Conservation (phyloP, 2,797 vertebrate species). For the Champsocephalus gunnari region DNA sequence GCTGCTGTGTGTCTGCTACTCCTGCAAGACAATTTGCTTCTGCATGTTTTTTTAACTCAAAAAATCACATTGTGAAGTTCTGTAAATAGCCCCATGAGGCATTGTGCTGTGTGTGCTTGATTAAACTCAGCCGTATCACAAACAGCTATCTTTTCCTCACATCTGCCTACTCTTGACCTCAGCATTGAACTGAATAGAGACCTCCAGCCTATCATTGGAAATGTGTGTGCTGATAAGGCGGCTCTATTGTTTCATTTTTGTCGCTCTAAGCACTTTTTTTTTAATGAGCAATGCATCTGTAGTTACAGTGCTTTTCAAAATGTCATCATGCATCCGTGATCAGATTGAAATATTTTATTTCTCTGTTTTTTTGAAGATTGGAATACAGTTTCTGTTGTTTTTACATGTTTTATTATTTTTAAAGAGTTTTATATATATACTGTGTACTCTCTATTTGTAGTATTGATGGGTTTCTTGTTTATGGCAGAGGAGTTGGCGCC, state of each 20-base stretch:
- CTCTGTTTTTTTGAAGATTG: too few species aligned
- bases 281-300: conserved; percentile 64
- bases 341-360: neutral
- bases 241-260: conserved; percentile 71
- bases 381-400: too few species aligned
- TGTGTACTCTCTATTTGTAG: neutral
- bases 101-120: conserved; percentile 29
- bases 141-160: conserved; percentile 51
- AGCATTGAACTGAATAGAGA: conserved; percentile 39
- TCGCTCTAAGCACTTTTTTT: conserved; percentile 55
- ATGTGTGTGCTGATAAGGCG: conserved; percentile 54
- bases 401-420: too few species aligned
- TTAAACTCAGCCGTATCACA: conserved; percentile 44
- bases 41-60: neutral
- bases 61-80: neutral
- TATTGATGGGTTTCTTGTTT: neutral
- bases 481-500: too few species aligned
- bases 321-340: conserved; percentile 4
- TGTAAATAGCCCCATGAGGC: conserved; percentile 21
- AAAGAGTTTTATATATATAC: neutral
- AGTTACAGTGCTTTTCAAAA: conserved; percentile 22
- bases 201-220: conserved; percentile 54
- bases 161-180: conserved; percentile 53
- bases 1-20: conserved; percentile 6
- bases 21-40: neutral